Base-by-base conservation (phyloP, 30 jellyfish, hydroid and myxozoan genomes). In the Aurelia coerulea region DNA sequence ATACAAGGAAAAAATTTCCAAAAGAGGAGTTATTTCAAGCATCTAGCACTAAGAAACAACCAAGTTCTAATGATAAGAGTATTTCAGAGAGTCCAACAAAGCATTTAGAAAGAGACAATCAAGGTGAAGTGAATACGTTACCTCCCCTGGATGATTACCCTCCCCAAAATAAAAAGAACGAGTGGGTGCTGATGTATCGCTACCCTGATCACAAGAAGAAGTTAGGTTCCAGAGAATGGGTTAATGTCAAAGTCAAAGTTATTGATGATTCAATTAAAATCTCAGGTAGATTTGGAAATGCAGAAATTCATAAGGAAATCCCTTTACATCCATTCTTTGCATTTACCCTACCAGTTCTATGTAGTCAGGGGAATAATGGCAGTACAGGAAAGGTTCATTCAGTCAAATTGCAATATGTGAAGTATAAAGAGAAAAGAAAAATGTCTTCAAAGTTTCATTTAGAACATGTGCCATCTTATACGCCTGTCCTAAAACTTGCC, bases 241-340 rank as follows among this genome's bases (percentile, higher is more conserved):
- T 82, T 19, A 86, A 77, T 51, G 98, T 89, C n/a, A 81, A 56
- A 14, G 94, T 88, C 29, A 37, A 14, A 18, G 78, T 93, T 10
- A 84, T 73, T 50, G 84, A 79, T 74, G 97, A 73, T 52, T 73
- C 95, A 14, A 68, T 93, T 1, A 74, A 41, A 34, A 42, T 93
- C 3, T 7, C 72, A 46, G 96, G 97, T 7, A 50, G 42, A 56
- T 41, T 37, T 34, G 78, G 68, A 6, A 49, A 78, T 18, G 71
- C 58, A 62, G 98, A 87, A 51, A 79, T 88, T 53, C 58, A 67
- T 7, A 88, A 83, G 78, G 98, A 93, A 56, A 79, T 81, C 2
- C 97, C 97, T 33, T 72, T 93, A 46, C 97, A 87, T 50, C 98
- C 97, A 2, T 93, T 73, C 58, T 88, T 88, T 84, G 96, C 74